Evolutionary conservation across 2,797 vertebrate species (phyloP).

Genomic region (Emydoidea blandingii): DNA sequence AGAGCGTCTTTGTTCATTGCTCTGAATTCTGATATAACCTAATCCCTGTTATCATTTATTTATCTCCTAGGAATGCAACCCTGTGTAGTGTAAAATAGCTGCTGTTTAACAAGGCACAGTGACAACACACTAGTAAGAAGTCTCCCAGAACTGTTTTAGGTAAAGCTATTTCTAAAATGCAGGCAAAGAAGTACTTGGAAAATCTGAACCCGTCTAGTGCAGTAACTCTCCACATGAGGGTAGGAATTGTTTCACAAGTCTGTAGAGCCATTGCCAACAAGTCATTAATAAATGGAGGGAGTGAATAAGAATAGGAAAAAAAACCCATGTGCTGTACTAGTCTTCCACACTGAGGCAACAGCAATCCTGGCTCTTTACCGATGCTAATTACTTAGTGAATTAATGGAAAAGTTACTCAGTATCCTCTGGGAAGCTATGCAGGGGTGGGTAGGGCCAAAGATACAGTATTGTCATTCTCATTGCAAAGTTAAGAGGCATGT

Average conservation of each 20-base stretch:
- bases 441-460: background rate
- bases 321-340: background rate
- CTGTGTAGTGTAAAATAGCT: no score
- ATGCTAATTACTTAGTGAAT: background rate
- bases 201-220: background rate
- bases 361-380: background rate
- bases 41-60: no score
- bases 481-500: no score
- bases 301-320: no score
- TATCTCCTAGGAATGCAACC: background rate
- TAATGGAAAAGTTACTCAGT: no score
- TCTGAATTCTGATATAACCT: background rate
- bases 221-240: background rate
- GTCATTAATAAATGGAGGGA: no score
- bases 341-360: background rate
- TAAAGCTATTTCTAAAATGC: background rate
- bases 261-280: no score
- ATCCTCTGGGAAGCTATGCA: background rate
- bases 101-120: no score
- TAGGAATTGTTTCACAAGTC: background rate
- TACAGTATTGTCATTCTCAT: no score
- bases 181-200: fast-evolving
- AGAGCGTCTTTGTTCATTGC: background rate
- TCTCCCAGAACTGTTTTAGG: background rate
- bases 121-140: background rate